Evolutionary conservation across 2,797 vertebrate species (phyloP).

Genomic region (Kryptolebias ocellatus): DNA sequence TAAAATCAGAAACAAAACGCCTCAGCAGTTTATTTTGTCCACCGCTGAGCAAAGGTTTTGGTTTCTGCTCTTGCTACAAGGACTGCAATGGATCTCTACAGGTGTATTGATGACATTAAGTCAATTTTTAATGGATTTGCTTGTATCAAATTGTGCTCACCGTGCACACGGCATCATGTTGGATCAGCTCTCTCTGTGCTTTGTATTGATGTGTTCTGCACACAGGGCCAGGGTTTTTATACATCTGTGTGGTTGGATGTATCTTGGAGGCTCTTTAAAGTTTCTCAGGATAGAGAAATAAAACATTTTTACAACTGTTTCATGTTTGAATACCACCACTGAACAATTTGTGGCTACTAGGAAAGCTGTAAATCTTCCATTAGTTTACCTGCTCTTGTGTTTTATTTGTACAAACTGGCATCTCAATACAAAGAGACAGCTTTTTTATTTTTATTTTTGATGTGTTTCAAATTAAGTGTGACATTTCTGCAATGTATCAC

Average conservation of each 20-base stretch:
- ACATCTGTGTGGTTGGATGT: constrained; percentile 10
- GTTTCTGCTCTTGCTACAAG: constrained; percentile 24
- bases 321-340: not conserved
- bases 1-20: not conserved
- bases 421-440: no score
- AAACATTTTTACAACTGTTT: not conserved
- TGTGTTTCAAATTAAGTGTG: no score
- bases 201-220: constrained; percentile 51
- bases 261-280: constrained; percentile 26
- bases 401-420: no score
- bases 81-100: constrained; percentile 27
- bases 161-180: constrained; percentile 53
- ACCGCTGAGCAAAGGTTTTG: constrained; percentile 1
- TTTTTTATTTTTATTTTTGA: no score
- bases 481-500: no score
- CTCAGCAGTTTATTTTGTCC: constrained; percentile 3
- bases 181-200: constrained; percentile 60
- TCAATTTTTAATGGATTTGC: constrained; percentile 66
- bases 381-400: no score
- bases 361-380: not conserved
- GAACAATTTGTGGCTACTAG: not conserved
- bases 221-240: constrained; percentile 40
- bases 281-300: constrained; percentile 7
- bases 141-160: constrained; percentile 71
- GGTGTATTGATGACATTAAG: constrained; percentile 57